These are phyloP conservation scores for Didymodactylos carnosus DNA, from an alignment of 2,888 invertebrate genomes.

Conservation along the genomic window DNA sequence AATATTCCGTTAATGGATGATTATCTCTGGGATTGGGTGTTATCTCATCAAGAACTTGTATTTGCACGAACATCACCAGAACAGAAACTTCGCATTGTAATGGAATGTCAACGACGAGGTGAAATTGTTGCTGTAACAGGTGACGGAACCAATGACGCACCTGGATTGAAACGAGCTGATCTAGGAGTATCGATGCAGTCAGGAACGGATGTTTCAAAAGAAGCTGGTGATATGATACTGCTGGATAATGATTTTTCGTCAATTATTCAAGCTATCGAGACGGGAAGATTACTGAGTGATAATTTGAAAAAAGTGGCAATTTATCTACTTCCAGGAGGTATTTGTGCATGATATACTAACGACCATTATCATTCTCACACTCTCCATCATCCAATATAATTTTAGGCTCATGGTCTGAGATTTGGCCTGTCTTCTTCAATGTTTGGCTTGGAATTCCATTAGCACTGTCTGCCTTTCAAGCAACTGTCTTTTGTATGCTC, in stretches of 20 bases:
- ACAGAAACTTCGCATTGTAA: constrained; percentile 7
- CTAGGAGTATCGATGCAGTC: background rate
- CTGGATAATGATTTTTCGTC: background rate
- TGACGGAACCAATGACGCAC: constrained; percentile 10
- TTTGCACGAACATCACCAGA: constrained; percentile 10
- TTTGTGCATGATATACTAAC: background rate
- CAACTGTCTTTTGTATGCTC: background rate
- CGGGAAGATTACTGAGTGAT: constrained; percentile 3
- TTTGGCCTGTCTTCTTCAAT: constrained; percentile 2
- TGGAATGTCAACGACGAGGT: constrained; percentile 6
- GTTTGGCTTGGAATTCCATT: constrained; percentile 1
- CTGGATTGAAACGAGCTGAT: background rate
- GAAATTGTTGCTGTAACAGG: constrained; percentile 6
- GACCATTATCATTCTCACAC: background rate
- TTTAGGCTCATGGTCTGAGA: background rate
- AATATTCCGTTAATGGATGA: background rate
- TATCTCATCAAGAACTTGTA: constrained; percentile 2
- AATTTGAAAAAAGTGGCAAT: constrained; percentile 7
- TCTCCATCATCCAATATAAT: background rate
- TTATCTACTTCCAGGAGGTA: constrained; percentile 6
- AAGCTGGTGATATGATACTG: background rate
- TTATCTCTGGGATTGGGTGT: constrained; percentile 3
- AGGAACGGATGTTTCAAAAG: background rate
- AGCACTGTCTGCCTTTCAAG: constrained; percentile 1
- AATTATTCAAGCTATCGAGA: background rate